Conservation (phyloP, 2,797 vertebrate species). For the Holocentrus rufus region DNA sequence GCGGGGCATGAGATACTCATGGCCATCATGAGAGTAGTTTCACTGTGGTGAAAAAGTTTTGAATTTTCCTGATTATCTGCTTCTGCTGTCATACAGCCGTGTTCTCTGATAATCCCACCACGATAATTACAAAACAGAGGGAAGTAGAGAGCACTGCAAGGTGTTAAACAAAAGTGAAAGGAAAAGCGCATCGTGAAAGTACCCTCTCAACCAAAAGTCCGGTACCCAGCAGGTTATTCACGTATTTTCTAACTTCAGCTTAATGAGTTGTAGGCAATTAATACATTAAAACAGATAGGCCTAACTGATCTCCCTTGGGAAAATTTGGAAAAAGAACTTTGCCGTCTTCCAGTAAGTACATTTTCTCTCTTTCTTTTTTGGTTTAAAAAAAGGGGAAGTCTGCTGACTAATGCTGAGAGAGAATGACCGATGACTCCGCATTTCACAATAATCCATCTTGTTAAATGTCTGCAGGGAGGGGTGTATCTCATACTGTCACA, state of each 20-base stretch:
- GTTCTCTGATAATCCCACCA: no score
- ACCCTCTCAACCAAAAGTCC: slow-evolving; percentile 10
- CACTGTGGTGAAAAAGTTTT: background rate
- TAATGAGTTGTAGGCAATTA: fast-evolving
- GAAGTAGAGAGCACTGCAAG: background rate
- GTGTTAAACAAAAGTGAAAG: no score
- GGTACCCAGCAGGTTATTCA: background rate
- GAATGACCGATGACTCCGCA: background rate
- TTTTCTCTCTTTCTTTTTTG: background rate
- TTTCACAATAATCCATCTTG: background rate
- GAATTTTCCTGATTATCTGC: background rate
- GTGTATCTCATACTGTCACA: background rate
- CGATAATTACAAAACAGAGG: background rate
- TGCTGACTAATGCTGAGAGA: slow-evolving; percentile 23
- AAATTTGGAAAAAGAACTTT: slow-evolving; percentile 25
- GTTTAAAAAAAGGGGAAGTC: slow-evolving; percentile 1
- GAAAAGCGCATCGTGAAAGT: background rate
- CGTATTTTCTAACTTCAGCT: background rate
- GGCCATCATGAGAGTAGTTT: background rate
- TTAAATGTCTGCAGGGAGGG: background rate
- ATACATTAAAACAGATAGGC: background rate
- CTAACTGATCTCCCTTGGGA: slow-evolving; percentile 16
- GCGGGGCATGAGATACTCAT: background rate
- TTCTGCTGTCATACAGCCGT: no score
- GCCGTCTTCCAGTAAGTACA: slow-evolving; percentile 40